phyloP scores from a whole-genome alignment of 2,113 vertebrate genomes.

The Peromyscus californicus region DNA sequence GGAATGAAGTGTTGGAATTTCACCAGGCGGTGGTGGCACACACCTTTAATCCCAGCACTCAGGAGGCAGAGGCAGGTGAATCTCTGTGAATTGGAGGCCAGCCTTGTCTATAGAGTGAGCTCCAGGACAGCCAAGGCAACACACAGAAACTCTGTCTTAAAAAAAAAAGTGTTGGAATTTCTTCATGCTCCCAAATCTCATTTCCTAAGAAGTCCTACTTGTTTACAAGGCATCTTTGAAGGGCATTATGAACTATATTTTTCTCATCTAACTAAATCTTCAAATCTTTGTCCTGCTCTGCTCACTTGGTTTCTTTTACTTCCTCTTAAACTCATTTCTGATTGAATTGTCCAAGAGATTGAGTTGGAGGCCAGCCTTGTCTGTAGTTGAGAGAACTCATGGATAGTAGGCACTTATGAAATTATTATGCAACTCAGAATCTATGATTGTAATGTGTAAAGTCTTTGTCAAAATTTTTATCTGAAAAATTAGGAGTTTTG shows the following conservation, averaged over 20 bases:
- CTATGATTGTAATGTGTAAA: constrained; percentile 10
- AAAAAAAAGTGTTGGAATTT: not conserved
- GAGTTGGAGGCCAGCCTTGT: not conserved
- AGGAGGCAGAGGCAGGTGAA: too few relatives aligned
- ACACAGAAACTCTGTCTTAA: too few relatives aligned
- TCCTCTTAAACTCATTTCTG: constrained; percentile 21
- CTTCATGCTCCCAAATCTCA: not conserved
- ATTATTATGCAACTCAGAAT: constrained; percentile 1
- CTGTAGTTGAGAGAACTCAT: not conserved
- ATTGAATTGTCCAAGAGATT: not conserved
- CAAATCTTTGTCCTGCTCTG: not conserved
- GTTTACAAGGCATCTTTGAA: not conserved
- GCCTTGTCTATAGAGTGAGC: too few relatives aligned
- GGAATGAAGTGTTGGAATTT: not conserved
- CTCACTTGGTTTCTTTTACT: constrained; percentile 28
- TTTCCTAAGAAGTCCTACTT: constrained; percentile 2
- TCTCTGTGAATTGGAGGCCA: too few relatives aligned
- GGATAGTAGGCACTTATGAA: constrained; percentile 27
- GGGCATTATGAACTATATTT: not conserved
- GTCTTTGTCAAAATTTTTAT: constrained; percentile 44
- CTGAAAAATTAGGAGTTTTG: constrained; percentile 34
- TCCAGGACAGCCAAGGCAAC: too few relatives aligned
- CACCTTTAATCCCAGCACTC: too few relatives aligned
- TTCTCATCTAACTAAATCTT: not conserved
- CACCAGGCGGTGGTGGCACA: too few relatives aligned